Evolutionary conservation across 2,888 invertebrate species (phyloP), one percentile per base, ranked within the genome.

Genomic region (Metellina segmentata): DNA sequence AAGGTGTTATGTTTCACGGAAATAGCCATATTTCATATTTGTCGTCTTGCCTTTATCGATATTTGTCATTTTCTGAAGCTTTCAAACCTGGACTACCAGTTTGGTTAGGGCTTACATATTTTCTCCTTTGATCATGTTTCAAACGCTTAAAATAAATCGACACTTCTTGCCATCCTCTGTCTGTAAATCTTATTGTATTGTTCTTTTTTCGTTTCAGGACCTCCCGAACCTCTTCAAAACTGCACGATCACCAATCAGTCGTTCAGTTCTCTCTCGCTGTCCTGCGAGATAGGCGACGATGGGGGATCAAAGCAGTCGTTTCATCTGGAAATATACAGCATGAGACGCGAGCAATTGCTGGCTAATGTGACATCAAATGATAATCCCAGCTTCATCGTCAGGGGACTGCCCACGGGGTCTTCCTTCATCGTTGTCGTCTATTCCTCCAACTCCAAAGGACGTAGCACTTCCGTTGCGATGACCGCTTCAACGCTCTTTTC

Each of bases 191-290:
- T 34, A 34, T 34, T 34, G 34, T 34, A 34, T 34, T 34, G 1
- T 34, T 70, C n/a, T 16, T 7, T 53, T 16, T 79, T 70, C 48
- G 20, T 72, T 77, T 1, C 74, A 94, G 98, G 98, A 94, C 97
- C 97, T 11, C 98, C 98, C 16, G 98, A 98, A 95, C 97, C 97
- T 95, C 98, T 98, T 7, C 97, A 98, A 95, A 98, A 98, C 95
- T 98, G 98, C 95, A 97, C 97, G 7, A 96, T 98, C 78, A 96
- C 97, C 81, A 98, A 98, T 95, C 97, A 98, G 90, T 98, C 98
- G 1, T 96, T 97, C 94, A 97, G 97, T 72, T 97, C 98, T 6
- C 97, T 98, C 94, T 96, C 97, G 71, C 96, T 98, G 88, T 96
- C 97, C 93, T 98, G 98, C 94, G 96, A 96, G 11, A 97, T 98